Evolutionary conservation across 2,888 invertebrate genomes (phyloP).

Genomic region (Uloborus plumipes): DNA sequence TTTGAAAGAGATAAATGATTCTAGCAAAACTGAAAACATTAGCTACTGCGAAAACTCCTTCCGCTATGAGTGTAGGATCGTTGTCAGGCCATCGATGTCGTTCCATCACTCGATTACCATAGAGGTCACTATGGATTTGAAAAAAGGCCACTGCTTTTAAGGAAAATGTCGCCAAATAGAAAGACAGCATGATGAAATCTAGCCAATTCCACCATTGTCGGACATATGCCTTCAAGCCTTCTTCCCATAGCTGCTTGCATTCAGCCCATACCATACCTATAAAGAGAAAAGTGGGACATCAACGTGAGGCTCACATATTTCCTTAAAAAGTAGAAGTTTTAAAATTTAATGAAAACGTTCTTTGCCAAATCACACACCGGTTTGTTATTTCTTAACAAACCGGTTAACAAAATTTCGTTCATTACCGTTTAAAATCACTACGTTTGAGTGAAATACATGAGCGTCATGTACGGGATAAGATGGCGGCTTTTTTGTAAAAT

Average conservation of each 20-base stretch:
- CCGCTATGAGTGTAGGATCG: conserved; percentile 75
- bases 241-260: conserved; percentile 76
- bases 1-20: conserved; percentile 75
- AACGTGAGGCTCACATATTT: too few species aligned
- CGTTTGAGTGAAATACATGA: too few species aligned
- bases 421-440: too few species aligned
- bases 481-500: too few species aligned
- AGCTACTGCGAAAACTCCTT: conserved; percentile 75
- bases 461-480: too few species aligned
- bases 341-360: too few species aligned
- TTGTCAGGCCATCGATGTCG: conserved; percentile 74
- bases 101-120: conserved; percentile 71
- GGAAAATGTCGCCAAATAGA: conserved; percentile 75
- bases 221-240: conserved; percentile 73
- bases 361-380: too few species aligned
- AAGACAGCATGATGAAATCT: conserved; percentile 75
- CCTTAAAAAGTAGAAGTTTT: too few species aligned
- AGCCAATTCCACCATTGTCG: conserved; percentile 77
- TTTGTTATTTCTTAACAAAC: too few species aligned
- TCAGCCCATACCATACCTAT: conserved; percentile 75
- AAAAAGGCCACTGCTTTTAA: conserved; percentile 72
- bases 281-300: conserved; percentile 19
- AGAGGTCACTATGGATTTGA: conserved; percentile 69
- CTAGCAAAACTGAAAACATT: conserved; percentile 76
- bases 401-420: too few species aligned